Base-by-base conservation (phyloP, 2,797 vertebrate genomes). In the Lacerta agilis region DNA sequence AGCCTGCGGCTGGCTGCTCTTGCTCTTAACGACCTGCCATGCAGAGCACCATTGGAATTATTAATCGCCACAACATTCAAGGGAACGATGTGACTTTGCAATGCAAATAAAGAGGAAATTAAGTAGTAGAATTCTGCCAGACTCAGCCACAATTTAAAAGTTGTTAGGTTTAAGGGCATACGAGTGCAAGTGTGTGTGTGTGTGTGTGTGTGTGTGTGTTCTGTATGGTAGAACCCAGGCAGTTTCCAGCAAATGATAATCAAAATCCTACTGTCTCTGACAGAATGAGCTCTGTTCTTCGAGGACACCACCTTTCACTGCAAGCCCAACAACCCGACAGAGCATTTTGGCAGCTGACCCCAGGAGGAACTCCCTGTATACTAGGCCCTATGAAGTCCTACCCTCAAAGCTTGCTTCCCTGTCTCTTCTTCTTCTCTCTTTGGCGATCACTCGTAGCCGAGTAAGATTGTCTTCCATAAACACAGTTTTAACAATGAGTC, bases 101-200 rank as follows among this genome's bases (percentile, higher is more conserved):
- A 84, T 1, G 83, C 69, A 85, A 58, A 89, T 87, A 91, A 5
- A 41, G 66, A 78, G 79, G 91, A 86, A 80, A 1, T 27, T 79
- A 89, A 64, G 33, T 41, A 81, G 61, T 23, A 75, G 82, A 0
- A 81, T 84, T 0, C 86, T 76, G 67, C 9, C 9, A 41, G 9
- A 41, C 15, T 29, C 25, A 66, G 11, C 29, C 71, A 45, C 29
- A n/a, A 43, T 41, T 41, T 38, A 38, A 43, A 49, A 17, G 13
- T 17, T 41, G 15, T 73, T 80, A 38, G 20, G 8, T 25, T 67
- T 71, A 58, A 36, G 41, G 29, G 33, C 17, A 25, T 3, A 55
- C 3, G 18, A 72, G n/a, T 8, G 29, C 5, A 49, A 5, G 41
- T 55, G 29, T 45, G 43, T n/a, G 29, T n/a, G 9, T n/a, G 67